Percentiles rank a stretch among this genome's conserved stretches.
Conservation (phyloP, 2,888 invertebrate species). For the Amphipoea lucens region DNA sequence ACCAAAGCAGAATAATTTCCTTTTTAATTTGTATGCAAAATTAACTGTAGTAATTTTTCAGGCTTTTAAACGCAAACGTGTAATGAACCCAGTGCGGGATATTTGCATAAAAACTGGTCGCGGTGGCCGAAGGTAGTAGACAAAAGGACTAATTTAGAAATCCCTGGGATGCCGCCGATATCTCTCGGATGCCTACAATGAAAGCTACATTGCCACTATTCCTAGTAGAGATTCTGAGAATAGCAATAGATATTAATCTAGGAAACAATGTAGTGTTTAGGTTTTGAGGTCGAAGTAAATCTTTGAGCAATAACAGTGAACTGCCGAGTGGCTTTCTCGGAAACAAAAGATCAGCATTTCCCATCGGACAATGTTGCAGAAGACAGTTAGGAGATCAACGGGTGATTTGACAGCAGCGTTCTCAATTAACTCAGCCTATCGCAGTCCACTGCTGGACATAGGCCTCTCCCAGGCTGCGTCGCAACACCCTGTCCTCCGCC, state of each 20-base stretch:
- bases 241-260: slow-evolving; percentile 33
- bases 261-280: slow-evolving; percentile 17
- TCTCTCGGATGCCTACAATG: slow-evolving; percentile 46
- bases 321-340: background rate
- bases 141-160: slow-evolving; percentile 71
- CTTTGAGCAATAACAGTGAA: background rate
- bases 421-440: background rate
- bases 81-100: slow-evolving; percentile 56
- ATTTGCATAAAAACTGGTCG: slow-evolving; percentile 62
- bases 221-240: slow-evolving; percentile 54
- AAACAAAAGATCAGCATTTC: slow-evolving; percentile 3
- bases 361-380: background rate
- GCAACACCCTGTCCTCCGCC: background rate
- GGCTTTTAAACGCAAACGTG: slow-evolving; percentile 31
- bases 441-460: background rate
- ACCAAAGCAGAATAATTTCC: slow-evolving; percentile 14
- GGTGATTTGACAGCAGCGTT: background rate
- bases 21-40: slow-evolving; percentile 45
- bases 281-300: slow-evolving; percentile 36
- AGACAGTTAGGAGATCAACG: background rate
- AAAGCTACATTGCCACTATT: slow-evolving; percentile 51
- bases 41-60: slow-evolving; percentile 34
- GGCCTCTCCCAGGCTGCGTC: background rate
- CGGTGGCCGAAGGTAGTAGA: slow-evolving; percentile 50
- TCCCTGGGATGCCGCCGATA: slow-evolving; percentile 28